phyloP scores from a whole-genome alignment of 2,888 invertebrate species.

The Thelaira solivaga region DNA sequence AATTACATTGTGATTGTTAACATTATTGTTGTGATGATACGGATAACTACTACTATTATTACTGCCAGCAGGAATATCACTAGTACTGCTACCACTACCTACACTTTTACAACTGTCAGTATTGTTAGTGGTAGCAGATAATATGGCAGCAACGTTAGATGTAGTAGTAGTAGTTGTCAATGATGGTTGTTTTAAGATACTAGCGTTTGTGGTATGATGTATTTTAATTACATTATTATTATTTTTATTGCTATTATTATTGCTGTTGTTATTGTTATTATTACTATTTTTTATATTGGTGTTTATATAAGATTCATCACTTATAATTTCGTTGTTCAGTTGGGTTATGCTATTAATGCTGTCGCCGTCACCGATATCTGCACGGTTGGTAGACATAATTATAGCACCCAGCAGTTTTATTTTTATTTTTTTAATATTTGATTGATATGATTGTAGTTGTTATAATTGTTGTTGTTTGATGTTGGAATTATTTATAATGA shows the following conservation, averaged over 20 bases:
- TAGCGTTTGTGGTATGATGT: conserved; percentile 14
- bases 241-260: conserved; percentile 47
- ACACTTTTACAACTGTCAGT: conserved; percentile 13
- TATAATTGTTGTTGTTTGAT: background rate
- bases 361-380: conserved; percentile 35
- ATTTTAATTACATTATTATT: conserved; percentile 37
- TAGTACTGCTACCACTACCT: background rate
- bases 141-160: conserved; percentile 44
- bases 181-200: conserved; percentile 51
- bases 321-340: conserved; percentile 69
- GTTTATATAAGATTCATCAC: conserved; percentile 54
- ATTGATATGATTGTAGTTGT: background rate
- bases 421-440: background rate
- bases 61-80: background rate
- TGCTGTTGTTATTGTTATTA: conserved; percentile 47
- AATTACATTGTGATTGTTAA: conserved; percentile 61
- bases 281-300: conserved; percentile 49
- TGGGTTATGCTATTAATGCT: conserved; percentile 70
- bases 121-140: conserved; percentile 26
- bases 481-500: conserved; percentile 39
- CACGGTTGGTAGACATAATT: conserved; percentile 32
- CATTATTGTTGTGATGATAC: conserved; percentile 48
- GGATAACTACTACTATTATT: conserved; percentile 31
- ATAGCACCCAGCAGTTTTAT: conserved; percentile 11
- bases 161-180: conserved; percentile 49